Evolutionary conservation across 2,888 invertebrate genomes (phyloP), one percentile per base, ranked within the genome.

Genomic region (Chydorus sphaericus): DNA sequence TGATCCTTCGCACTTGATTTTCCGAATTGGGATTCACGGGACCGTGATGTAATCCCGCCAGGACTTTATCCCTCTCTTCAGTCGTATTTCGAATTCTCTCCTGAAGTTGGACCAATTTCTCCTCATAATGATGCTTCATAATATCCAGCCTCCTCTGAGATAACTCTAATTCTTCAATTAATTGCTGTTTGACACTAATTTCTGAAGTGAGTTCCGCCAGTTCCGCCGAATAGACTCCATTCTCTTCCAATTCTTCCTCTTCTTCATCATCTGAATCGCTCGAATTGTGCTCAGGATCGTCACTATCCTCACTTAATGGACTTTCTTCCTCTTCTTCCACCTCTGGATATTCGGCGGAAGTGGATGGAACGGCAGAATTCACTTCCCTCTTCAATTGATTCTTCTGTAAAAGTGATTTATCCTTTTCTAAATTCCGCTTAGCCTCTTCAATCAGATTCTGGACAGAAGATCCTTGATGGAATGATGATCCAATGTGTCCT

Each of bases 151-250:
- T 75, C 55, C 85, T 78, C 67, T 96, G 92, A 0, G 89, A 89
- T 57, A 83, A 72, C 69, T 97, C 96, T 61, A 97, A 70, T 66
- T 96, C 92, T 65, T 92, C 91, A 60, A 98, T 93, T 48, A 97
- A 75, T 57, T 89, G 84, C 62, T 93, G 87, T 68, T 97, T 97
- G 56, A 93, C 85, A 66, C 88, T 88, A 61, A 97, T 96, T 70
- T 96, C 92, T 49, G 86, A 86, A 57, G 90, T 92, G 16, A 97
- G 72, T 10, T 86, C 85, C 14, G 90, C 86, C 58, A 97, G 73
- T 67, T 93, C 89, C 30, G 85, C 85, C 62, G 86, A 33, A 23
- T 48, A 55, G n/a, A 31, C 14, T n/a, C 30, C 55, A 44, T 73
- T 76, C 59, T 75, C 73, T 56, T 48, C 48, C 6, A 33, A 31